Conservation (phyloP, 1,140 invertebrate species). For the Bombus affinis region DNA sequence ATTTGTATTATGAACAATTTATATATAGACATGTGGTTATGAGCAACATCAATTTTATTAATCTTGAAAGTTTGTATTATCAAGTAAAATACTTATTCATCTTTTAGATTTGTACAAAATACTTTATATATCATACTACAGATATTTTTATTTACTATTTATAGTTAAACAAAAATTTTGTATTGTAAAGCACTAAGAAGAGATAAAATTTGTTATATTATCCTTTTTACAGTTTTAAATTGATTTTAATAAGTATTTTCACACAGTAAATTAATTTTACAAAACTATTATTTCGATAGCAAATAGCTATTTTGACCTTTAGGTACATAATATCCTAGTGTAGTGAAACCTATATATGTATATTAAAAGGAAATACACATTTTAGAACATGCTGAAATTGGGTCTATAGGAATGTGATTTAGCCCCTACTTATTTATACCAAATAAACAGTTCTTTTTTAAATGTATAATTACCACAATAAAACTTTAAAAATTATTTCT, state of each 20-base stretch:
- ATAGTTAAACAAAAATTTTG: conserved; percentile 34
- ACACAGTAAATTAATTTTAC: conserved; percentile 27
- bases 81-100: conserved; percentile 50
- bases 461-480: conserved; percentile 30
- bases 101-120: conserved; percentile 56
- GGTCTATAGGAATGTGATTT: conserved; percentile 52
- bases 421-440: conserved; percentile 28
- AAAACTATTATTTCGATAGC: conserved; percentile 28
- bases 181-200: conserved; percentile 25
- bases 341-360: conserved; percentile 19
- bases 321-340: conserved; percentile 3
- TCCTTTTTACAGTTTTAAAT: conserved; percentile 41
- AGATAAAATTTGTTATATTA: conserved; percentile 15
- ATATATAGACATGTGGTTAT: conserved; percentile 1
- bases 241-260: conserved; percentile 23
- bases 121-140: conserved; percentile 45
- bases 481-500: conserved; percentile 37
- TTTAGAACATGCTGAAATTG: conserved; percentile 39
- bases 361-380: conserved; percentile 24
- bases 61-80: conserved; percentile 46
- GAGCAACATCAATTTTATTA: conserved; percentile 42
- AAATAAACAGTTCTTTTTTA: conserved; percentile 33
- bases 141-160: conserved; percentile 44
- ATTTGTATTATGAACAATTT: conserved; percentile 6
- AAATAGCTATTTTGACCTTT: conserved; percentile 15